These are phyloP conservation scores for Platichthys flesus DNA, from an alignment of 2,113 vertebrate species.

Conservation along the genomic window DNA sequence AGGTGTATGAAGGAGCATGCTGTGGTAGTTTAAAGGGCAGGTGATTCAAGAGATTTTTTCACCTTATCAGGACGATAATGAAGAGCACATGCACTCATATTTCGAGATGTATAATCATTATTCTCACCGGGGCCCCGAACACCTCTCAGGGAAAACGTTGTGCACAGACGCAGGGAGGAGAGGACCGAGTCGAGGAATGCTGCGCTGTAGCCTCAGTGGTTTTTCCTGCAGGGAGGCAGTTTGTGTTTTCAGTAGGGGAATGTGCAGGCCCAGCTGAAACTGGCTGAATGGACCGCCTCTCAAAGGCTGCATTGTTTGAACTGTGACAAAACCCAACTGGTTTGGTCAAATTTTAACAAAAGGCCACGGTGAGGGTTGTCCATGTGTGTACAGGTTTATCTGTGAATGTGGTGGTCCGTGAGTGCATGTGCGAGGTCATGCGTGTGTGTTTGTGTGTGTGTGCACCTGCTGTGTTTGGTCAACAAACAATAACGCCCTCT, in stretches of 20 bases:
- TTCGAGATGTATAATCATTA: slow-evolving; percentile 30
- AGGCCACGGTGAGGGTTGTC: slow-evolving; percentile 12
- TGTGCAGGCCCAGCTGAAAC: slow-evolving; percentile 67
- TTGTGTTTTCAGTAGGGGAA: slow-evolving; percentile 72
- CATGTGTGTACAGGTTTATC: slow-evolving; percentile 7
- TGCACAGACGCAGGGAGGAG: neutral
- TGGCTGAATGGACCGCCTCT: slow-evolving; percentile 52
- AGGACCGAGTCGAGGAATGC: slow-evolving; percentile 55
- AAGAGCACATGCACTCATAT: slow-evolving; percentile 13
- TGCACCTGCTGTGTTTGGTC: slow-evolving; percentile 51
- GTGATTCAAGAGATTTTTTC: slow-evolving; percentile 19
- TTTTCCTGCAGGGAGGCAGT: slow-evolving; percentile 57
- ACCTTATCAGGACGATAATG: slow-evolving; percentile 16
- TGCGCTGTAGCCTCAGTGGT: slow-evolving; percentile 47
- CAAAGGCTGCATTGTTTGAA: slow-evolving; percentile 78
- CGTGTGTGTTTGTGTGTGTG: neutral
- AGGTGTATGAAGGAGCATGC: slow-evolving; percentile 29
- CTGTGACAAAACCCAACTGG: slow-evolving; percentile 62
- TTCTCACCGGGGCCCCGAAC: neutral
- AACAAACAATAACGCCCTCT: slow-evolving; percentile 8
- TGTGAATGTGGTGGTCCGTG: slow-evolving; percentile 18
- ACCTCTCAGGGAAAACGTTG: slow-evolving; percentile 9
- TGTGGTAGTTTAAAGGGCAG: slow-evolving; percentile 28
- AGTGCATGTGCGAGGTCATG: slow-evolving; percentile 7
- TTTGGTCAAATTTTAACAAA: slow-evolving; percentile 70